Evolutionary conservation across 1,140 invertebrate species (phyloP).

Genomic region (Sarcophaga bullata): DNA sequence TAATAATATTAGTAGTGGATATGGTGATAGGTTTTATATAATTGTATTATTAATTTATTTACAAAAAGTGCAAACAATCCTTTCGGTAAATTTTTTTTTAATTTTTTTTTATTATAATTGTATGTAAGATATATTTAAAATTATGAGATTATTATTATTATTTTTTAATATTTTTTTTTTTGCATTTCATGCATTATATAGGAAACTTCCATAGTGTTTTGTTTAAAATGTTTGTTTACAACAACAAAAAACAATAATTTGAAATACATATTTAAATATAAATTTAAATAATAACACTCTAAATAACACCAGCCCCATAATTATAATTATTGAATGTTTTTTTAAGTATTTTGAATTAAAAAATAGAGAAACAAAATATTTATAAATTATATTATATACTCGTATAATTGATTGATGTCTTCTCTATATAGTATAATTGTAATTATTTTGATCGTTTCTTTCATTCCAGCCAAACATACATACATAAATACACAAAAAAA

Average conservation of each 20-base stretch:
- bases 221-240: neutral
- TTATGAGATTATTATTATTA: neutral
- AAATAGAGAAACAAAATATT: neutral
- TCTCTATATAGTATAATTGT: neutral
- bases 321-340: conserved; percentile 28
- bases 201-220: conserved; percentile 29
- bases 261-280: conserved; percentile 1
- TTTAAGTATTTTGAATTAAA: neutral
- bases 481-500: conserved; percentile 33
- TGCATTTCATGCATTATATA: conserved; percentile 39
- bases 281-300: conserved; percentile 28
- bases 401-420: neutral
- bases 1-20: no score
- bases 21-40: no score
- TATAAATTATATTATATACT: neutral
- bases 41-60: neutral
- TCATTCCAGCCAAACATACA: conserved; percentile 34
- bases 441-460: neutral
- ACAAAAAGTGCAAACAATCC: conserved; percentile 21
- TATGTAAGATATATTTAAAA: conserved; percentile 2
- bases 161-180: conserved; percentile 4
- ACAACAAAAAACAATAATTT: conserved; percentile 8
- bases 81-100: neutral
- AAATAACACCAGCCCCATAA: conserved; percentile 36
- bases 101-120: neutral